Conservation (phyloP, 1,140 invertebrate genomes). For the Hypothenemus hampei region DNA sequence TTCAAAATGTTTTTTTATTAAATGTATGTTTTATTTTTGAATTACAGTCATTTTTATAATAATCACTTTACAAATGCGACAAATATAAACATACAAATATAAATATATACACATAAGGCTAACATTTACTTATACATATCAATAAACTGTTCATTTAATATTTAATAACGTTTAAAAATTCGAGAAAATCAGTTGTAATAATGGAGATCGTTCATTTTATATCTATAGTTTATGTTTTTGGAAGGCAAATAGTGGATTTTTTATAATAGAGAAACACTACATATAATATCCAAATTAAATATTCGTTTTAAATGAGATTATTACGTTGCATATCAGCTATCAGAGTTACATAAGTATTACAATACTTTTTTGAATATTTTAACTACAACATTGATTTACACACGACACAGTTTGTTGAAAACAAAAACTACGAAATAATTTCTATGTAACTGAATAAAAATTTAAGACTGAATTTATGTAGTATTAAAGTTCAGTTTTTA, state of each 20-base stretch:
- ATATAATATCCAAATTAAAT: neutral
- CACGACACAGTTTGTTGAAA: neutral
- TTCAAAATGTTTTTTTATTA: too few species aligned
- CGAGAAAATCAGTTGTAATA: conserved; percentile 18
- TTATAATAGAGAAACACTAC: too few species aligned
- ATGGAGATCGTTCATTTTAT: conserved; percentile 12
- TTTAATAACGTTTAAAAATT: conserved; percentile 9
- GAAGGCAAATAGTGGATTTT: conserved; percentile 22
- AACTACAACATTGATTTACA: neutral
- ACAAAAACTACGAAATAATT: neutral
- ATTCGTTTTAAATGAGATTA: neutral
- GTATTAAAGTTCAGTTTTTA: neutral
- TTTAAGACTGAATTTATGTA: too few species aligned
- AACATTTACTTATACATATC: too few species aligned
- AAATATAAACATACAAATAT: conserved; percentile 43
- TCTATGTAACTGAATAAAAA: too few species aligned
- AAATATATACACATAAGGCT: conserved; percentile 41
- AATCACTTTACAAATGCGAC: conserved; percentile 37
- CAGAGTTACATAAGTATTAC: neutral
- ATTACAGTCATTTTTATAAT: too few species aligned
- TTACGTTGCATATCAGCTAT: too few species aligned
- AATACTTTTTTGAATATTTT: neutral
- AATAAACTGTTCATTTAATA: too few species aligned
- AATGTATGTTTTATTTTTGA: too few species aligned
- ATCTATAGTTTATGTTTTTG: conserved; percentile 12